Percentiles rank a stretch among this genome's conserved stretches.
Conservation (phyloP, 37 sponge, comb jelly and placozoan genomes). For the Cliona cf. orientalis region DNA sequence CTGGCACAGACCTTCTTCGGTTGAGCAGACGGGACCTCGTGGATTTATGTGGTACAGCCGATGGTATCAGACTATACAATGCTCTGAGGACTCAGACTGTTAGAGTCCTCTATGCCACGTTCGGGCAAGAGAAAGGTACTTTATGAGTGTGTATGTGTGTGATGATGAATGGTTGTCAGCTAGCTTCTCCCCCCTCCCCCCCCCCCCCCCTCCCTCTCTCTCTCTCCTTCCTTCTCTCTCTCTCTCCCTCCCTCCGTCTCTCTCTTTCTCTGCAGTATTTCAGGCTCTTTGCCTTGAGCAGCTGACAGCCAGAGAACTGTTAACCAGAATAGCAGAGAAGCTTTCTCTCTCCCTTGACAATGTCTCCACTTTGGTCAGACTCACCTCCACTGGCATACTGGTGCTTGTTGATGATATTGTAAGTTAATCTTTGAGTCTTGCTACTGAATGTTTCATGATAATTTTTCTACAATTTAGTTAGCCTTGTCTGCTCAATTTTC, state of each 20-base stretch:
- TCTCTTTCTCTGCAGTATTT: slow-evolving; percentile 25
- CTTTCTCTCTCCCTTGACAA: not conserved
- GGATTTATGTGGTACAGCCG: slow-evolving; percentile 69
- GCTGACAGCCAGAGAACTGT: slow-evolving; percentile 18
- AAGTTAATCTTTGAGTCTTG: no score
- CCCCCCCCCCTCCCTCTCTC: no score
- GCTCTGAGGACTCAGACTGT: slow-evolving; percentile 28
- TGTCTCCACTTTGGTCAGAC: slow-evolving; percentile 18
- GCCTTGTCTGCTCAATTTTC: no score
- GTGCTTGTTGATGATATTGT: slow-evolving; percentile 58
- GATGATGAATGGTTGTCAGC: no score
- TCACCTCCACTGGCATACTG: slow-evolving; percentile 29
- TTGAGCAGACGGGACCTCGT: slow-evolving; percentile 63
- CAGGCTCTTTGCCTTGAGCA: slow-evolving; percentile 52
- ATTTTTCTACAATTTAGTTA: no score
- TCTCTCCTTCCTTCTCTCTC: no score
- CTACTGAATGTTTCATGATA: no score
- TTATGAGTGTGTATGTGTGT: no score
- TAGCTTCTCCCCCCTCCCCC: no score
- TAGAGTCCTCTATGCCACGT: not conserved
- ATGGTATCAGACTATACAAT: slow-evolving; percentile 75
- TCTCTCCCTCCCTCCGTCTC: not conserved
- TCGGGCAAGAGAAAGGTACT: slow-evolving; percentile 14
- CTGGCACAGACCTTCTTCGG: slow-evolving; percentile 58
- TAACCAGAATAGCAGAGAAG: slow-evolving; percentile 32